These are phyloP conservation scores for Thamnophis elegans DNA, from an alignment of 2,797 vertebrate species.

Conservation along the genomic window DNA sequence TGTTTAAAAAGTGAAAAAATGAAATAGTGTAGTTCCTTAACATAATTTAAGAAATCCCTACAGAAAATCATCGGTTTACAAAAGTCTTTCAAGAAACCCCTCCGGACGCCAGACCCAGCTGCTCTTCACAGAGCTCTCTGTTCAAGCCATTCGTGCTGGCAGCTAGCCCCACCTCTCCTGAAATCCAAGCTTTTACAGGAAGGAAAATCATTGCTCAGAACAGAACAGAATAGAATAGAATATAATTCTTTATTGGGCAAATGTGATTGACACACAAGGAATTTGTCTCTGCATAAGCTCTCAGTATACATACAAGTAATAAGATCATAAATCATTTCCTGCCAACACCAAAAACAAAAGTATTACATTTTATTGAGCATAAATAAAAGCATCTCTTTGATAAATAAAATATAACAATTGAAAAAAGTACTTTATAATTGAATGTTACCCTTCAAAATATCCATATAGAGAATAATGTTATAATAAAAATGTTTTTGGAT, in stretches of 20 bases:
- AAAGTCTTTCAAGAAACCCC: too few relatives aligned
- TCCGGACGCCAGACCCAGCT: too few relatives aligned
- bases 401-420: not conserved
- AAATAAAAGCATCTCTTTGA: conserved; percentile 9
- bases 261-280: too few relatives aligned
- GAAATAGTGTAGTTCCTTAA: not conserved
- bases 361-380: conserved; percentile 5
- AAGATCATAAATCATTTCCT: conserved; percentile 6
- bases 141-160: too few relatives aligned
- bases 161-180: too few relatives aligned
- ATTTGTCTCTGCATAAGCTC: too few relatives aligned
- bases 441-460: conserved; percentile 1
- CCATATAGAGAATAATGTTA: not conserved
- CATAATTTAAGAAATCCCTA: conserved; percentile 6
- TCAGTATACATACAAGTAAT: too few relatives aligned
- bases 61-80: too few relatives aligned
- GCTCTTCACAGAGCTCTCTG: too few relatives aligned
- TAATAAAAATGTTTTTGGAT: not conserved
- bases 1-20: not conserved
- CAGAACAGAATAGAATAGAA: not conserved
- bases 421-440: not conserved
- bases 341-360: not conserved
- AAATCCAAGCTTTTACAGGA: not conserved
- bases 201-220: not conserved
- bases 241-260: too few relatives aligned